Percentiles rank a stretch among this genome's conserved stretches.
Evolutionary conservation across 1,140 invertebrate genomes (phyloP).

Genomic region (Euura saliciscinereae): DNA sequence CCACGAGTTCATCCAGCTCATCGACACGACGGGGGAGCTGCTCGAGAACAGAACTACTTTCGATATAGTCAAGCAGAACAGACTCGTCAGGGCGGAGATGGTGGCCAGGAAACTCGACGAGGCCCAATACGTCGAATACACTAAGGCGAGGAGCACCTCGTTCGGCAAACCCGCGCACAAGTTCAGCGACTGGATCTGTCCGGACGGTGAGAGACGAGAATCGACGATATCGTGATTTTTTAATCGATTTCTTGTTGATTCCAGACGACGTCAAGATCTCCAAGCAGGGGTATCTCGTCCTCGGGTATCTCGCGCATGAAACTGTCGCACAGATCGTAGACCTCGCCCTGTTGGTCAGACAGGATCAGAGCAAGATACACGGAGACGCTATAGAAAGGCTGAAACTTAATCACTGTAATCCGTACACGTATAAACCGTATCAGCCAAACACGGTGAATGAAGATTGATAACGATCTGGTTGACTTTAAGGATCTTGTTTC

Average conservation of each 20-base stretch:
- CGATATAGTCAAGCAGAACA: constrained; percentile 50
- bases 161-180: constrained; percentile 59
- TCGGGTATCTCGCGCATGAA: constrained; percentile 72
- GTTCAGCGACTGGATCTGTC: constrained; percentile 64
- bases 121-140: constrained; percentile 54
- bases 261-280: constrained; percentile 59
- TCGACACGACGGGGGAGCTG: constrained; percentile 55
- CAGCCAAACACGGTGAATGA: constrained; percentile 49
- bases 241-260: constrained; percentile 34
- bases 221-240: background rate
- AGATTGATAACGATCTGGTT: background rate
- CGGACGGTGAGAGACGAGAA: constrained; percentile 37
- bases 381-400: constrained; percentile 61
- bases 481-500: background rate
- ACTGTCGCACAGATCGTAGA: constrained; percentile 73
- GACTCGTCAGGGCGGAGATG: constrained; percentile 52
- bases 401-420: constrained; percentile 53
- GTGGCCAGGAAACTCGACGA: constrained; percentile 51
- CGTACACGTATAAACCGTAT: constrained; percentile 54
- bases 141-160: constrained; percentile 59
- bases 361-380: constrained; percentile 60
- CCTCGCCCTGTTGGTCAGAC: constrained; percentile 67
- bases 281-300: constrained; percentile 60
- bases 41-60: constrained; percentile 37
- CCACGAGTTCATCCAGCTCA: constrained; percentile 39